phyloP scores from a whole-genome alignment of 2,113 vertebrate genomes.

The Ranitomeya imitator region DNA sequence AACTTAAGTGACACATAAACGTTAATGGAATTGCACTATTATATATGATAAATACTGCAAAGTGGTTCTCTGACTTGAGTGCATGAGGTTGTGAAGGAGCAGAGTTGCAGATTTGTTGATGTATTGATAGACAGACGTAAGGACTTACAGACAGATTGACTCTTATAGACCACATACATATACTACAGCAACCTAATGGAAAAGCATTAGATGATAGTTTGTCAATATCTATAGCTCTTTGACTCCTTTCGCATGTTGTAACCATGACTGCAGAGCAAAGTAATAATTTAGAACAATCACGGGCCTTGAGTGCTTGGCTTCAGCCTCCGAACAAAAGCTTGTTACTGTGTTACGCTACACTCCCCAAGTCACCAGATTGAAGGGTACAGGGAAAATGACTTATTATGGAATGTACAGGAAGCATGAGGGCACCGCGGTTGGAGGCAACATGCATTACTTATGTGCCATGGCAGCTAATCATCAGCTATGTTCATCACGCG shows the following conservation, averaged over 20 bases:
- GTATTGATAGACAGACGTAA: slow-evolving; percentile 9
- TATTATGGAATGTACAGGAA: not conserved
- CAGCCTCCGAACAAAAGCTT: slow-evolving; percentile 36
- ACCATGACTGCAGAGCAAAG: slow-evolving; percentile 54
- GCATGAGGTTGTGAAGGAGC: not conserved
- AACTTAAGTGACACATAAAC: not conserved
- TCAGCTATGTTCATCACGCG: not conserved
- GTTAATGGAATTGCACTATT: not conserved
- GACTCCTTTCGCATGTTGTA: slow-evolving; percentile 42
- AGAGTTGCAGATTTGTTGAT: slow-evolving; percentile 5
- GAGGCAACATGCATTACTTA: slow-evolving; percentile 1
- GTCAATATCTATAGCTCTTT: slow-evolving; percentile 28
- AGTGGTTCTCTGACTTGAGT: not conserved
- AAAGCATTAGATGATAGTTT: slow-evolving; percentile 37
- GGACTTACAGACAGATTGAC: slow-evolving; percentile 28
- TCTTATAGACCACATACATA: slow-evolving; percentile 17
- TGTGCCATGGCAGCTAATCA: slow-evolving; percentile 3
- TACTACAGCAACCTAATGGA: slow-evolving; percentile 33
- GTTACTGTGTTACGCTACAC: not conserved
- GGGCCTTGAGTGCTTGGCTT: slow-evolving; percentile 41
- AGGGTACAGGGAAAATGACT: slow-evolving; percentile 6
- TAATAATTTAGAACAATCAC: slow-evolving; percentile 50
- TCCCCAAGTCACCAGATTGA: slow-evolving; percentile 32
- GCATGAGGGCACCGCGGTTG: not conserved
- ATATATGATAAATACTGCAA: not conserved